Evolutionary conservation across 2,888 invertebrate genomes (phyloP), one percentile per base, ranked within the genome.

Genomic region (Rapana venosa): DNA sequence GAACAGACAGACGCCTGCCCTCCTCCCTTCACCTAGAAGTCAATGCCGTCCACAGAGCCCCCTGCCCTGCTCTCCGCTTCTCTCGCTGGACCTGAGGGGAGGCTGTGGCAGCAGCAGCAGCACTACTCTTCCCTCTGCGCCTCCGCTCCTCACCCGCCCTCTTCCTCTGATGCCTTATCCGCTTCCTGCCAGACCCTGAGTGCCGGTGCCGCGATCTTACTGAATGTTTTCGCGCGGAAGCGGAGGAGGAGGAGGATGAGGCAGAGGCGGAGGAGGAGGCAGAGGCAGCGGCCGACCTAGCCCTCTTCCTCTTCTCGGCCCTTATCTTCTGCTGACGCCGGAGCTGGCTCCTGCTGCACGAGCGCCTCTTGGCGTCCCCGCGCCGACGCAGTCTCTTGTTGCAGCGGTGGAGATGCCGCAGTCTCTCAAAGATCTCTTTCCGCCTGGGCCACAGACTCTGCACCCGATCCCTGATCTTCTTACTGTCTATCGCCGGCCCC

Each of bases 401-500:
- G 85, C 89, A 89, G 47, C 89, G 89, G 22, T 85, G 30, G 22
- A 88, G 47, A 70, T 89, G 84, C 36, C 89, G 89, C 36, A 89
- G 74, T 36, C 89, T 66, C n/a, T n/a, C 56, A 56, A 89, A 89
- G 30, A 89, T 89, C 70, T 47, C 85, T 17, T 89, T 20, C 22
- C 85, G n/a, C 13, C 35, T 26, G 20, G 89, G 89, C 89, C 89
- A 89, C 85, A 89, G 70, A 5, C 32, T 83, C 56, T 70, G 66
- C 30, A 85, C 74, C 11, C 32, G n/a, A 13, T 26, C 36, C 35
- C 89, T 47, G 15, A 74, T 17, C 58, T 89, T 84, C 11, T 26
- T 26, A n/a, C 36, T 74, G 56, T 58, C 35, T 5, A 77, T 8
- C 47, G 6, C 26, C 26, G 32, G 11, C 58, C 58, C 58, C 1